Percentiles rank a stretch among this genome's conserved stretches.
Conservation (phyloP, 2,888 invertebrate species). For the Meteorus colon region DNA sequence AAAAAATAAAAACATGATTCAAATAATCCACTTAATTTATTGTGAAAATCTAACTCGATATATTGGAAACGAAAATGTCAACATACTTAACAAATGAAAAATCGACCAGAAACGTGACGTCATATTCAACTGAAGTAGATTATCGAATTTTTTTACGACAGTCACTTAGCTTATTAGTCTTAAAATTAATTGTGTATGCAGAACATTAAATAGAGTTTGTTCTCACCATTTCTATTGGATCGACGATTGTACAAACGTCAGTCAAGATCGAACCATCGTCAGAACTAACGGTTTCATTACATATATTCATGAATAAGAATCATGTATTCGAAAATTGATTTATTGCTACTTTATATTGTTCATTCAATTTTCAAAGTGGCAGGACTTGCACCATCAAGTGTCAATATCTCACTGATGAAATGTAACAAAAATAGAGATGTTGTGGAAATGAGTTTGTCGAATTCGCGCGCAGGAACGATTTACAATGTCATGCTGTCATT, state of each 20-base stretch:
- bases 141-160: no score
- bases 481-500: neutral
- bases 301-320: neutral
- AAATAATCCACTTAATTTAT: constrained; percentile 23
- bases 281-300: neutral
- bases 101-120: no score
- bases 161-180: neutral
- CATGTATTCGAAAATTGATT: neutral
- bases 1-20: no score
- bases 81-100: no score
- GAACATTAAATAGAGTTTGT: neutral
- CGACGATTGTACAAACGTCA: neutral
- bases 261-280: neutral
- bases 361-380: constrained; percentile 1
- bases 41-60: constrained; percentile 14
- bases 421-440: neutral
- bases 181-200: neutral
- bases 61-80: neutral
- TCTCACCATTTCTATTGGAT: neutral
- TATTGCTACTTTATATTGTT: neutral
- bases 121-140: neutral
- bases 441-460: neutral
- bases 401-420: neutral
- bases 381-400: neutral
- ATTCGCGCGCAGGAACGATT: neutral